Evolutionary conservation across 2,113 vertebrate genomes (phyloP).

Genomic region (Saccopteryx bilineata): DNA sequence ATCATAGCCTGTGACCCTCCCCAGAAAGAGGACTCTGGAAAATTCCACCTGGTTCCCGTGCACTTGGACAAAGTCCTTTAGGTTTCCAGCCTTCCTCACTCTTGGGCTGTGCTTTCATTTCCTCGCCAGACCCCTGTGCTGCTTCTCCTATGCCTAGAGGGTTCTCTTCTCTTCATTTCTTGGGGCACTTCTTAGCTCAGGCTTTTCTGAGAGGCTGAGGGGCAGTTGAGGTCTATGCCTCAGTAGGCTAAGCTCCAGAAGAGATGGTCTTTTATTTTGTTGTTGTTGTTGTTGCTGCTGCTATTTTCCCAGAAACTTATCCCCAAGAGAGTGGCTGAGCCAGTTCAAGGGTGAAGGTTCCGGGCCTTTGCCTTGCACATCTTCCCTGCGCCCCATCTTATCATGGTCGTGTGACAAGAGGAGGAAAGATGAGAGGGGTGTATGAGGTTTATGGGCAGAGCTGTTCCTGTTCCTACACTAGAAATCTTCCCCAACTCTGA

Average conservation of each 20-base stretch:
- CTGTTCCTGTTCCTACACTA: background rate
- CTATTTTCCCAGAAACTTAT: background rate
- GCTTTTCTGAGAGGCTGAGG: background rate
- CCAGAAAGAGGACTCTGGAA: background rate
- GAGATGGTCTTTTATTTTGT: background rate
- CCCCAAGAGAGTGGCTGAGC: background rate
- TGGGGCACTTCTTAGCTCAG: background rate
- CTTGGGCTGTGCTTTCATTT: background rate
- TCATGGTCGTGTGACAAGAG: background rate
- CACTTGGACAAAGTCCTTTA: conserved; percentile 64
- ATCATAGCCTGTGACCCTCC: conserved; percentile 47
- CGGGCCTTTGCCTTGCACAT: background rate
- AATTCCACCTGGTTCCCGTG: conserved; percentile 64
- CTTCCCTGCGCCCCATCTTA: background rate
- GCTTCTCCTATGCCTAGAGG: background rate
- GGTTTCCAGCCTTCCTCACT: background rate
- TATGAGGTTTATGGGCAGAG: background rate
- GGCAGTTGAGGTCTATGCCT: background rate
- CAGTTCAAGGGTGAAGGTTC: background rate
- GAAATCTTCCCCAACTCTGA: background rate
- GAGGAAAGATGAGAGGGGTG: background rate
- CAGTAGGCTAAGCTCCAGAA: background rate
- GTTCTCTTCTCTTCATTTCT: background rate
- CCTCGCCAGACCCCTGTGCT: background rate
- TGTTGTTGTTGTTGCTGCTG: background rate